These are phyloP conservation scores for Diarsia dahlii DNA, from an alignment of 2,888 invertebrate species.

Conservation along the genomic window DNA sequence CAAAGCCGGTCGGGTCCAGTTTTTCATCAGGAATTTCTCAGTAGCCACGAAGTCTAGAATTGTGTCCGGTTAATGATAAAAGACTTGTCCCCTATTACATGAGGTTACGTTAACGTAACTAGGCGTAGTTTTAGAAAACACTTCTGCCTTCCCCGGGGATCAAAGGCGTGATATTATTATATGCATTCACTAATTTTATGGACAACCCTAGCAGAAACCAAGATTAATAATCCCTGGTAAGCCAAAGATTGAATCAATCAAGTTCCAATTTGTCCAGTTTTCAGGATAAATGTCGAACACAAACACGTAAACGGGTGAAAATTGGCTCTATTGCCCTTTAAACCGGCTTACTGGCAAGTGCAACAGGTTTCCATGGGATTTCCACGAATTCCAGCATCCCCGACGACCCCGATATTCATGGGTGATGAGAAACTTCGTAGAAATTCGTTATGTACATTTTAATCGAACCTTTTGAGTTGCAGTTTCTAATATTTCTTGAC, in stretches of 20 bases:
- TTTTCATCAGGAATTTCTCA: no score
- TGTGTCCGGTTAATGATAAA: no score
- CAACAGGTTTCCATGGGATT: slow-evolving; percentile 53
- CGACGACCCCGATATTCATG: not conserved
- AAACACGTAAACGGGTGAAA: slow-evolving; percentile 24
- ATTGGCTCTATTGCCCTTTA: slow-evolving; percentile 27
- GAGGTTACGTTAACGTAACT: no score
- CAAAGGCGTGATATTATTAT: no score
- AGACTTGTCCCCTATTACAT: no score
- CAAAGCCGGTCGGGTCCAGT: no score
- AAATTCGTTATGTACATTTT: not conserved
- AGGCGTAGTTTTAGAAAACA: no score
- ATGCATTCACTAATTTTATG: no score
- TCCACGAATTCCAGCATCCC: slow-evolving; percentile 9
- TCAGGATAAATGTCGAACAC: slow-evolving; percentile 19
- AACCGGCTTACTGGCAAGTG: slow-evolving; percentile 36
- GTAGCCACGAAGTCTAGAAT: no score
- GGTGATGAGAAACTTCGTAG: not conserved
- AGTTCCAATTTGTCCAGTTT: slow-evolving; percentile 11
- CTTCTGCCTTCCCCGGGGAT: no score
- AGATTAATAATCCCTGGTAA: not conserved
- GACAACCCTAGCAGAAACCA: not conserved
- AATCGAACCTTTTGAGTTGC: not conserved
- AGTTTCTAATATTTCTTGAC: not conserved
- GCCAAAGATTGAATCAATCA: slow-evolving; percentile 19